phyloP scores from a whole-genome alignment of 2,797 vertebrate species.

The Botia kubotai region DNA sequence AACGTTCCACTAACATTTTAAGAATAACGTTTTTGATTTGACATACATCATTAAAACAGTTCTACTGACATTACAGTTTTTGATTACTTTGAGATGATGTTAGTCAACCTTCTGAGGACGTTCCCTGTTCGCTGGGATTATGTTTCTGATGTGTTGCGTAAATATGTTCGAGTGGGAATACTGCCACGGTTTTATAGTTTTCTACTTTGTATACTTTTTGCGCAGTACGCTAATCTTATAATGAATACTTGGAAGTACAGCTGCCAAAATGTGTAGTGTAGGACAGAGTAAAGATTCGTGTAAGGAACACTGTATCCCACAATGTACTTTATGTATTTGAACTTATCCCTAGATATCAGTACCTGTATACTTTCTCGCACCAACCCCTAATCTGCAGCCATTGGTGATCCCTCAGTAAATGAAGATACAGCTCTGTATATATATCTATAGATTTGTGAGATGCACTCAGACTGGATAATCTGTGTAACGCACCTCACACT shows the following conservation, averaged over 20 bases:
- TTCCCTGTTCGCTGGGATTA: neutral
- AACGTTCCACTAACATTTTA: too few relatives aligned
- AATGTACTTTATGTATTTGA: neutral
- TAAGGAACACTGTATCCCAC: neutral
- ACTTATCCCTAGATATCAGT: neutral
- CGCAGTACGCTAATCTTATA: neutral
- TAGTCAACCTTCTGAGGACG: too few relatives aligned
- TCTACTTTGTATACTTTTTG: neutral
- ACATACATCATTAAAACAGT: too few relatives aligned
- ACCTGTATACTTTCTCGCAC: slow-evolving; percentile 1
- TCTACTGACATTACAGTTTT: too few relatives aligned
- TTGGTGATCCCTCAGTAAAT: slow-evolving; percentile 27
- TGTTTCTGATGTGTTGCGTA: neutral
- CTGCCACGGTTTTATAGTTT: neutral
- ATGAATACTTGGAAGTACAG: neutral
- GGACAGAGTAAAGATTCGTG: neutral
- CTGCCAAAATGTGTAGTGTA: neutral
- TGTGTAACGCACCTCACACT: slow-evolving; percentile 28
- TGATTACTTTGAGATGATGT: too few relatives aligned
- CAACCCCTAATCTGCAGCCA: slow-evolving; percentile 18
- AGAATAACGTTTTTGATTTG: too few relatives aligned
- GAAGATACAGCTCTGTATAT: slow-evolving; percentile 4
- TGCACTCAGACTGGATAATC: slow-evolving; percentile 41
- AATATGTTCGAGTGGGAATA: neutral
- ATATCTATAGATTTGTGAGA: slow-evolving; percentile 23